Percentiles rank a stretch among this genome's conserved stretches.
phyloP scores from a whole-genome alignment of 2,888 invertebrate species.

The Synergus laeviventris region DNA sequence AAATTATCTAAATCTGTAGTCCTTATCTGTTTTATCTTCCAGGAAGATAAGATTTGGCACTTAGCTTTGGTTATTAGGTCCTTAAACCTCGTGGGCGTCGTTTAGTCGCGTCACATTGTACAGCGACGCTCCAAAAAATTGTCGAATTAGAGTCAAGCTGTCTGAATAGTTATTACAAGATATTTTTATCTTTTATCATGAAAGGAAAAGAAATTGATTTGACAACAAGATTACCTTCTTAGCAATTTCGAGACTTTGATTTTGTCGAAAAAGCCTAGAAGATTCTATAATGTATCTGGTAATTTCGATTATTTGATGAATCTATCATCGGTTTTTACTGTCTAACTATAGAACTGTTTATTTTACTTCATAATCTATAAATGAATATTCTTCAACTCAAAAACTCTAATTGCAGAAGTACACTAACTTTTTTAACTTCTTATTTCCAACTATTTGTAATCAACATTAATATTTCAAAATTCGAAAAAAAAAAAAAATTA shows the following conservation, averaged over 20 bases:
- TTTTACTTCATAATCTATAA: neutral
- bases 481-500: too few species aligned
- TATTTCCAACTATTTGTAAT: too few species aligned
- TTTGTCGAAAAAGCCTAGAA: constrained; percentile 4
- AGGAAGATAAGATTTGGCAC: neutral
- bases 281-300: neutral
- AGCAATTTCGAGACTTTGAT: constrained; percentile 2
- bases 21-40: neutral
- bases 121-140: neutral
- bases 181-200: neutral
- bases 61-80: neutral
- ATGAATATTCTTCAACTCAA: neutral
- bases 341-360: too few species aligned
- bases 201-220: neutral
- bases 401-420: too few species aligned
- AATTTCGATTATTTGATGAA: too few species aligned
- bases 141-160: neutral
- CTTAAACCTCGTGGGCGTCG: neutral
- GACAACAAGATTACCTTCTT: neutral
- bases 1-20: neutral
- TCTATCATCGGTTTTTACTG: too few species aligned
- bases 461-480: too few species aligned
- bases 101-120: neutral
- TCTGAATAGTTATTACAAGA: neutral
- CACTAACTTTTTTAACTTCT: too few species aligned